Evolutionary conservation across 2,888 invertebrate genomes (phyloP).

Genomic region (Tipula helvola): DNA sequence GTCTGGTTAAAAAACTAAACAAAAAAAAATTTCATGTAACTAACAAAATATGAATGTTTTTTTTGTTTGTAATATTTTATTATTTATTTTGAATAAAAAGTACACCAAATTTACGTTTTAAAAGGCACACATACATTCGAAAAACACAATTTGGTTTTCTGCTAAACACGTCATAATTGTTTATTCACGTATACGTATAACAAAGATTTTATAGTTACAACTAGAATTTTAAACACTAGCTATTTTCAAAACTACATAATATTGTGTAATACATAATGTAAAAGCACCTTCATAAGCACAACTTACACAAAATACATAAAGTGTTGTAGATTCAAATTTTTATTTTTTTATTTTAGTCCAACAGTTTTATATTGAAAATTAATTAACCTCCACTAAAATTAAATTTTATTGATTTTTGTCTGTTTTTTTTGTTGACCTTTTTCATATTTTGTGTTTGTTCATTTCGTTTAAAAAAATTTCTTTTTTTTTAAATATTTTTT

Average conservation of each 20-base stretch:
- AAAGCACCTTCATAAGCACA: neutral
- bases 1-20: neutral
- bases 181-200: neutral
- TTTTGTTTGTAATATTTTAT: neutral
- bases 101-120: neutral
- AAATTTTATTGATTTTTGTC: neutral
- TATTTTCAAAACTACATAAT: neutral
- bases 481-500: neutral
- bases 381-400: neutral
- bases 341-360: neutral
- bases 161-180: neutral
- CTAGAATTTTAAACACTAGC: neutral
- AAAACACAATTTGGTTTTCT: neutral
- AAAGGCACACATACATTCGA: neutral
- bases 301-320: neutral
- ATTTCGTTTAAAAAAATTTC: neutral
- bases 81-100: neutral
- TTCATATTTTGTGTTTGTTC: neutral
- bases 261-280: no score
- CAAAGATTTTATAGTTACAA: neutral
- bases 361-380: neutral
- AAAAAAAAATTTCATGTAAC: neutral
- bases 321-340: neutral
- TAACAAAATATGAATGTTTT: neutral
- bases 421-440: neutral